Evolutionary conservation across 2,113 vertebrate genomes (phyloP).

Genomic region (Otus sunia): DNA sequence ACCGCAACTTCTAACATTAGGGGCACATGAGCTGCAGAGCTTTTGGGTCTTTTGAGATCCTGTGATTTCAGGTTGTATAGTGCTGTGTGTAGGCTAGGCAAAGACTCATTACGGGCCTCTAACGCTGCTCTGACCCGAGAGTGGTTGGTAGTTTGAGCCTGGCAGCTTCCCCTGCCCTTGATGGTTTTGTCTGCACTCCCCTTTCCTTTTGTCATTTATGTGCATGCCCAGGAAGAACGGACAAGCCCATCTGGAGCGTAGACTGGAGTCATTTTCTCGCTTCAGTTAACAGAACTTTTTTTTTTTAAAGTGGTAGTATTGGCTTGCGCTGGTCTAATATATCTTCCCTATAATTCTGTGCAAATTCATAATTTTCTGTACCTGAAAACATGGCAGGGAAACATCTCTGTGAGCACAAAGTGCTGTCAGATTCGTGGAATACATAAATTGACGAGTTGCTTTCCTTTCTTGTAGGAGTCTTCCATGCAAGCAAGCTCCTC

Average conservation of each 20-base stretch:
- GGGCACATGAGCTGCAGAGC: not conserved
- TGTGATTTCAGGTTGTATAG: not conserved
- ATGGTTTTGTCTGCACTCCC: not conserved
- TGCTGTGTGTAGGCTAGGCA: not conserved
- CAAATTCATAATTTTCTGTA: not conserved
- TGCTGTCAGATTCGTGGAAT: not conserved
- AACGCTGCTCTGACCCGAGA: not conserved
- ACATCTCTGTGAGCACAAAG: not conserved
- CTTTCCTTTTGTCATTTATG: not conserved
- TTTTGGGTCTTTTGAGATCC: not conserved
- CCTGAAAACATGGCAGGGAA: not conserved
- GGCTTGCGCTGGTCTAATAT: fast-evolving
- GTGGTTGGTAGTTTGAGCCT: not conserved
- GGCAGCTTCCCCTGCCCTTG: not conserved
- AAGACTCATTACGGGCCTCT: not conserved
- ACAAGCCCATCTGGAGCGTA: not conserved
- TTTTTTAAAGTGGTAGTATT: not conserved
- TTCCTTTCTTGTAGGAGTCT: not conserved
- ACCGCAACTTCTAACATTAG: fast-evolving
- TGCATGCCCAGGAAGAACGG: not conserved
- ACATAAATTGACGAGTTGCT: not conserved
- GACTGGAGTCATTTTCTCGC: not conserved
- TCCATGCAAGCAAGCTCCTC: not conserved
- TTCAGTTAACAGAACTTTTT: not conserved
- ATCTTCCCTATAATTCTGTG: not conserved